Evolutionary conservation across 1,140 invertebrate genomes (phyloP), one percentile per base, ranked within the genome.

Genomic region (Atta colombica): DNA sequence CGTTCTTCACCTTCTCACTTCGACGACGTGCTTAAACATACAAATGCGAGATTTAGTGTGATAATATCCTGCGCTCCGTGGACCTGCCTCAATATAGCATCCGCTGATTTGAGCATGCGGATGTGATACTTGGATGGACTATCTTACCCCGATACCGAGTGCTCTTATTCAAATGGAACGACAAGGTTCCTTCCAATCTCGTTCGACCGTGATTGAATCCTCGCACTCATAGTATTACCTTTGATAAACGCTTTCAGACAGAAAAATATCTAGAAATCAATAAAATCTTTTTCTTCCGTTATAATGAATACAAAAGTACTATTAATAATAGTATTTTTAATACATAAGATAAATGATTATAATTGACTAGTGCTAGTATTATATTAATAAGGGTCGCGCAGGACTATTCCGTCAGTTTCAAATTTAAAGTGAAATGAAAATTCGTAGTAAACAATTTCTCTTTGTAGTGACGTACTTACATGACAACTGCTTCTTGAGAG

Each of bases 101-200:
- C 80, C 80, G 80, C 39, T 84, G 39, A 51, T 74, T 45, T 84
- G 69, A 84, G 55, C 69, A 75, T 45, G 58, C 80, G 80, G 80
- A 84, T 84, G 80, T 75, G 55, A 84, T 75, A 75, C 77, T 80
- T 55, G 49, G 63, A 80, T 28, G 18, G 18, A 74, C 69, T 84
- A 84, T 84, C 80, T 84, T 84, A 84, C 80, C 80, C 80, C 55
- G 69, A 82, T 82, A 49, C 78, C 35, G 14, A 84, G 80, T 75
- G 69, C 80, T 84, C 80, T 84, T 84, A 84, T 84, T 84, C 55
- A 75, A 84, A 84, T 84, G n/a, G 39, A 75, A 28, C 69, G 80
- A 84, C 80, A 61, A 61, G 69, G 55, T 84, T 84, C 80, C 80
- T 84, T 84, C 69, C 80, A 69, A 84, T 45, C 80, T 14, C 80